These are phyloP conservation scores for Oasisia sp. DNA, from an alignment of 2,888 invertebrate genomes.

Conservation along the genomic window DNA sequence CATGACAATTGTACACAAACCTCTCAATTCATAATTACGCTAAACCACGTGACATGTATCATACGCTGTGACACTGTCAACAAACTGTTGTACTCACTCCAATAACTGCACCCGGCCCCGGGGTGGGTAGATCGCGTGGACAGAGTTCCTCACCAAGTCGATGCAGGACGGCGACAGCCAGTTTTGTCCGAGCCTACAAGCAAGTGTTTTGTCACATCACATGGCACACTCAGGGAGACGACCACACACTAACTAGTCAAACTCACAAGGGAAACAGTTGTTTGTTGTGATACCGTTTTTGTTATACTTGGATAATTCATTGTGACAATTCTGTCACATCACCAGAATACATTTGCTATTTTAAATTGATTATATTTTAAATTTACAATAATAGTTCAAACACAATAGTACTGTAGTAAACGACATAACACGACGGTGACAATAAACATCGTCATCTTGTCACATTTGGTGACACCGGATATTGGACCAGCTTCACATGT, in stretches of 20 bases:
- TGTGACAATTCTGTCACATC: background rate
- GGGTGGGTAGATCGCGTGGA: background rate
- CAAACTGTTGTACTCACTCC: background rate
- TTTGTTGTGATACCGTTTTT: background rate
- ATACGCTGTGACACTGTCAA: background rate
- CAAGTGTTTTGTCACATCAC: background rate
- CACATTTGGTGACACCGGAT: background rate
- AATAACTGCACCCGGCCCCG: background rate
- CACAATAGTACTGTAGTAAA: background rate
- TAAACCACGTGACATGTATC: background rate
- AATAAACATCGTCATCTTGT: background rate
- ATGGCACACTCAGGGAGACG: too few species aligned
- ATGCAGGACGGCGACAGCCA: background rate
- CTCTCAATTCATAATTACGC: background rate
- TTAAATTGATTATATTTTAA: background rate
- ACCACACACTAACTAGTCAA: too few species aligned
- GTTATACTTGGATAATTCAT: background rate
- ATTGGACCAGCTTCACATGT: background rate
- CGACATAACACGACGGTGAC: background rate
- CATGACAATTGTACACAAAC: background rate
- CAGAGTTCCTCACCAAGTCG: background rate
- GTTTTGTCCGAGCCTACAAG: background rate
- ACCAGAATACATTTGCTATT: background rate
- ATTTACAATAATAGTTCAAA: background rate
- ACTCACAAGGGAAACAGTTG: background rate